Conservation (phyloP, 1,140 invertebrate species). For the Gryon sp. region DNA sequence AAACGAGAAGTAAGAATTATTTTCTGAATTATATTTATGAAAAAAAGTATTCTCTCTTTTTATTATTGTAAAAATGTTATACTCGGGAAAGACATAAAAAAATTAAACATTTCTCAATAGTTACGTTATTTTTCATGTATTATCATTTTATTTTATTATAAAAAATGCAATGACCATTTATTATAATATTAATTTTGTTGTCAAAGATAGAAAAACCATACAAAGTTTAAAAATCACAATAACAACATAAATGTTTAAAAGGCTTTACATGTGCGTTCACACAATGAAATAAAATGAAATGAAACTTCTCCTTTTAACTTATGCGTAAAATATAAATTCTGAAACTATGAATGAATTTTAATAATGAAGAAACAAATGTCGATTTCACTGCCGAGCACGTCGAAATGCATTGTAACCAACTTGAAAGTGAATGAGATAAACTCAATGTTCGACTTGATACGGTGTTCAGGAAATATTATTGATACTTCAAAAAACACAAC, state of each 20-base stretch:
- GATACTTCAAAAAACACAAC: conserved; percentile 32
- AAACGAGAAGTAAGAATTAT: too few relatives aligned
- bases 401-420: conserved; percentile 14
- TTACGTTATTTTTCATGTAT: too few relatives aligned
- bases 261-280: not conserved
- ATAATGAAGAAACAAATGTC: conserved; percentile 19
- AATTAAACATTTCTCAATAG: too few relatives aligned
- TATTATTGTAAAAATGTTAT: too few relatives aligned
- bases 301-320: not conserved
- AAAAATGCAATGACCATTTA: too few relatives aligned
- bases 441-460: conserved; percentile 24
- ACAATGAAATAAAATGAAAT: conserved; percentile 8
- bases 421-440: conserved; percentile 20
- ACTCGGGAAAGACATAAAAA: too few relatives aligned
- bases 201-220: not conserved
- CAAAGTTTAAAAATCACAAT: conserved; percentile 1
- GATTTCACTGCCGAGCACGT: conserved; percentile 14
- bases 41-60: too few relatives aligned
- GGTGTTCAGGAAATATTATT: conserved; percentile 32
- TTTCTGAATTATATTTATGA: too few relatives aligned
- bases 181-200: too few relatives aligned
- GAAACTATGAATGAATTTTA: conserved; percentile 33
- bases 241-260: conserved; percentile 3
- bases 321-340: conserved; percentile 27
- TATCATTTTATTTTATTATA: too few relatives aligned